Evolutionary conservation across 2,797 vertebrate species (phyloP), one percentile per base, ranked within the genome.

Genomic region (Eulemur coronatus): DNA sequence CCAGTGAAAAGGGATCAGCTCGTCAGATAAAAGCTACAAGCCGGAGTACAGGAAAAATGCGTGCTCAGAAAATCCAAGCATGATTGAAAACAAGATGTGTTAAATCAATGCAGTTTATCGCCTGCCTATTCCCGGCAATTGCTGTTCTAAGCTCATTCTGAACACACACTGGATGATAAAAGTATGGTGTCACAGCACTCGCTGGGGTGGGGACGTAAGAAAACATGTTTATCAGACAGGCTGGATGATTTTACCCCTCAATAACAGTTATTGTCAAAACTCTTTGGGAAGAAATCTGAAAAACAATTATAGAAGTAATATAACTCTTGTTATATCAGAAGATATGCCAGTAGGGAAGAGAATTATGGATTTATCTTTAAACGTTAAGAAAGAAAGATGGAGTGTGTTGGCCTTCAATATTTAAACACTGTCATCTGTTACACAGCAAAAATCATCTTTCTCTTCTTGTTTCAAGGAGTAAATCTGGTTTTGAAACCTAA

Each of bases 21-120:
- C 98, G 98, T 99, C 99, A 99, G 99, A 99, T 99, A 99, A 99
- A 99, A 99, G 99, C 99, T 98, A 99, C 99, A 98, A 99, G 98
- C 98, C 97, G 24, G 97, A 98, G 99, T 99, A 99, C 98, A 99
- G 98, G 99, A 98, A 99, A 99, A 99, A 99, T 98, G 98, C 98
- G 98, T 99, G 99, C 98, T 99, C 98, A 98, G 98, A 99, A 99
- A 99, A 99, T 99, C 99, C 98, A 98, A 99, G 99, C 99, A 99
- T 99, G 99, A 99, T 99, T 99, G 99, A 99, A 99, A 99, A 99
- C 99, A 99, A 99, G 99, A 99, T 99, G 99, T 99, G 99, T 99
- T 99, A 99, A 99, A 99, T 99, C 99, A 99, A 99, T 99, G 99
- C 98, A 98, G 98, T 99, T 99, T 99, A 99, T 99, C 98, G 98